A percentile compares a stretch with the other conserved stretches of the same genome.
phyloP scores from a whole-genome alignment of 2,113 vertebrate genomes.

The Nothobranchius furzeri region DNA sequence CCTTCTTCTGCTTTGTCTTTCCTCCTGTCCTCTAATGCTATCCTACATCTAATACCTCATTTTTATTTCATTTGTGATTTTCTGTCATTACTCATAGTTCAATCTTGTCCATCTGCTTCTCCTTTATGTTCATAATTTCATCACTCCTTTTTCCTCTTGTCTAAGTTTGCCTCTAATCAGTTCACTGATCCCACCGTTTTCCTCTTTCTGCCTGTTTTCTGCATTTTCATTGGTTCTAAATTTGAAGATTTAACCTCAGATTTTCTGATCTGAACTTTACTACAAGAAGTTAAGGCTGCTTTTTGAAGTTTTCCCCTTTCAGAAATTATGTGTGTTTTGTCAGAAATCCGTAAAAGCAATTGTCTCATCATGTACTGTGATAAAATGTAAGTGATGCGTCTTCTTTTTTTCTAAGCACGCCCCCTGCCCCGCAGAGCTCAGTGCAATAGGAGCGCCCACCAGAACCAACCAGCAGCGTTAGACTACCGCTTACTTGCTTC shows the following conservation, averaged over 20 bases:
- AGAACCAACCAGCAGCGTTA: no score
- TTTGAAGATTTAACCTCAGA: neutral
- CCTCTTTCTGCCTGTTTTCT: neutral
- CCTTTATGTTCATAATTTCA: neutral
- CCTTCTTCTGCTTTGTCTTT: neutral
- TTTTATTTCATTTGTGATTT: neutral
- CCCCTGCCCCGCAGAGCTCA: no score
- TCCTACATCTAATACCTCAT: neutral
- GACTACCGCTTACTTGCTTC: no score
- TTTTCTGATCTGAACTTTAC: no score
- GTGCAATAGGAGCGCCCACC: no score
- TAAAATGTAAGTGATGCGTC: no score
- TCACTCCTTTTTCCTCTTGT: constrained; percentile 2
- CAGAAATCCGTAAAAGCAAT: no score
- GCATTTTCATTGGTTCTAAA: neutral
- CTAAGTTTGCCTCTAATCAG: neutral
- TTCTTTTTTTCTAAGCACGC: no score
- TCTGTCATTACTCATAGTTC: neutral
- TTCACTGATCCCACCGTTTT: neutral
- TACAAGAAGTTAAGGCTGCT: no score
- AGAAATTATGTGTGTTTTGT: no score
- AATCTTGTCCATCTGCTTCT: constrained; percentile 1
- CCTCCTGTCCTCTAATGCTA: neutral
- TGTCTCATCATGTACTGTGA: no score
- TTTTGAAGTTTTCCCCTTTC: no score